phyloP scores from a whole-genome alignment of 2,113 vertebrate species.

The Dermatemys mawii region DNA sequence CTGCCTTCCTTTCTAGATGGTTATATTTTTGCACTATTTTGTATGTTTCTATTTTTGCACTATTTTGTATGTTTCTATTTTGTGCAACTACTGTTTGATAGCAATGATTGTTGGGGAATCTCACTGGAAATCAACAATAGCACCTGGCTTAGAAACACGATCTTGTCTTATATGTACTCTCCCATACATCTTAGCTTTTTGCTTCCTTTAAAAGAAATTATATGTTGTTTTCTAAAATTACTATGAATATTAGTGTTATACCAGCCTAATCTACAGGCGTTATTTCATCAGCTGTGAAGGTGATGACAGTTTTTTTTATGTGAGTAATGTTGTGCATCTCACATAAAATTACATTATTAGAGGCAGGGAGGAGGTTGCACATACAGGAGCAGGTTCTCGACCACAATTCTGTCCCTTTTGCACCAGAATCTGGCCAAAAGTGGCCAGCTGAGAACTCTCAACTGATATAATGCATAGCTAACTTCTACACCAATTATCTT shows the following conservation, averaged over 20 bases:
- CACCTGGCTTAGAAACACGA: slow-evolving; percentile 70
- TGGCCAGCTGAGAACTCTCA: background rate
- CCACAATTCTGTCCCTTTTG: background rate
- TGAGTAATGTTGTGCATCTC: background rate
- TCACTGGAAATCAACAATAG: slow-evolving; percentile 72
- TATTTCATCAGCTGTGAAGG: background rate
- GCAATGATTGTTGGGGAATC: slow-evolving; percentile 71
- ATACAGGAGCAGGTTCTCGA: fast-evolving
- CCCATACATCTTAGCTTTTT: slow-evolving; percentile 57
- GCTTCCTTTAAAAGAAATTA: slow-evolving; percentile 65
- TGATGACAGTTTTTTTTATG: background rate
- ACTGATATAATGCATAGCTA: background rate
- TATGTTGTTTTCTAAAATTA: slow-evolving; percentile 70
- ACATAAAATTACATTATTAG: fast-evolving
- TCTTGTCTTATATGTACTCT: slow-evolving; percentile 72
- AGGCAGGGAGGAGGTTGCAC: background rate
- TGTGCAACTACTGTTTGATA: slow-evolving; percentile 72
- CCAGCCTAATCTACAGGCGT: background rate
- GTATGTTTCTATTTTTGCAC: slow-evolving; percentile 62
- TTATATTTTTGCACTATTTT: slow-evolving; percentile 56
- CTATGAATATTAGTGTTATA: background rate
- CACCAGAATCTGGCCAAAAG: background rate
- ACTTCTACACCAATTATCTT: background rate
- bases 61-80: slow-evolving; percentile 70
- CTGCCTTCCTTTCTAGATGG: slow-evolving; percentile 68